Percentiles rank a stretch among this genome's conserved stretches.
These are phyloP conservation scores for Drosophila burlai DNA, from an alignment of 1,140 invertebrate genomes.

Conservation along the genomic window DNA sequence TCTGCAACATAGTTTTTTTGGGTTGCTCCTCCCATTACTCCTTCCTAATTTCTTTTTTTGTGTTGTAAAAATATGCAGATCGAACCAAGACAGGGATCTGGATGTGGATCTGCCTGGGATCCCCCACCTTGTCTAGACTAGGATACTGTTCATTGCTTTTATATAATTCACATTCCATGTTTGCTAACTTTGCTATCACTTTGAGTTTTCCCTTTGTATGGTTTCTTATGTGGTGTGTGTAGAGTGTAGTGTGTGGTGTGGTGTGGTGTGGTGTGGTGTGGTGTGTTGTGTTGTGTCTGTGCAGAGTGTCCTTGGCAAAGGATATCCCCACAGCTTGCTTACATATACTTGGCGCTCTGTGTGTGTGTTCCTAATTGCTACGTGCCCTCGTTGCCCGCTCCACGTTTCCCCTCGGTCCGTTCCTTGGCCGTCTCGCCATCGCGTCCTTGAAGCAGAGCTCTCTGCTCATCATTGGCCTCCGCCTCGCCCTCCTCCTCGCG, in stretches of 20 bases:
- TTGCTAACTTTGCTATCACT: slow-evolving; percentile 83
- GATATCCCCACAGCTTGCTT: slow-evolving; percentile 16
- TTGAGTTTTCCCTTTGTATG: slow-evolving; percentile 72
- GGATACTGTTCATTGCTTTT: slow-evolving; percentile 85
- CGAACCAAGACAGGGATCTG: slow-evolving; percentile 34
- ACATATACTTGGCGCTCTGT: slow-evolving; percentile 58
- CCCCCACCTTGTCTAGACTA: slow-evolving; percentile 66
- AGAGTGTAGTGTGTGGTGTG: slow-evolving; percentile 2
- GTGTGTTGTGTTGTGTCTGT: slow-evolving; percentile 12
- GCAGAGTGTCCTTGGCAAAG: slow-evolving; percentile 19
- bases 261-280: slow-evolving; percentile 7
- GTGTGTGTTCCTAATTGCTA: slow-evolving; percentile 76
- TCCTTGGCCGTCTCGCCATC: slow-evolving; percentile 30
- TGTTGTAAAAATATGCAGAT: slow-evolving; percentile 76
- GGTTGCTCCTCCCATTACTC: background rate
- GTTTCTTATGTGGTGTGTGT: slow-evolving; percentile 12
- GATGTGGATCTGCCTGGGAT: slow-evolving; percentile 20
- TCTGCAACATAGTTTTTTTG: slow-evolving; percentile 26
- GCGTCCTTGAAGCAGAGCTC: slow-evolving; percentile 62
- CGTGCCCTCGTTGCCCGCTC: slow-evolving; percentile 66
- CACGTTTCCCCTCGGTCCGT: slow-evolving; percentile 35
- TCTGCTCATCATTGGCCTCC: slow-evolving; percentile 78
- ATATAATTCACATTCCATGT: slow-evolving; percentile 84
- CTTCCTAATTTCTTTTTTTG: background rate
- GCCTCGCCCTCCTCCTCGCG: slow-evolving; percentile 56